Percentiles rank a stretch among this genome's conserved stretches.
Conservation (phyloP, 2,113 vertebrate species). For the Gavialis gangeticus region DNA sequence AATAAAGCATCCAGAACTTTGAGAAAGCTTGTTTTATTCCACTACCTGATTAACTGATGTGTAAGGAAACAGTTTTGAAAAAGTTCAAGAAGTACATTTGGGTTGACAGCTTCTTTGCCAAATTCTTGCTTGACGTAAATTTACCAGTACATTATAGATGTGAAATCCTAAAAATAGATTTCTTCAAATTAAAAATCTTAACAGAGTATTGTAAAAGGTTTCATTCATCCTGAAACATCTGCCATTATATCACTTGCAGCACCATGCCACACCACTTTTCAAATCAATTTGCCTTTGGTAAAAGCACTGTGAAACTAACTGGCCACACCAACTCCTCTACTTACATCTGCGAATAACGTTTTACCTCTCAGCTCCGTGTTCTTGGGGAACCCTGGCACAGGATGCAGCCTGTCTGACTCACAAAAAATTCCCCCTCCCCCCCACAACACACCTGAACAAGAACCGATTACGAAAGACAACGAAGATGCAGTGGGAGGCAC, state of each 20-base stretch:
- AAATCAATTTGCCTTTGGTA: conserved; percentile 29
- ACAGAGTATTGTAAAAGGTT: not conserved
- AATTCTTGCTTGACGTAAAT: not conserved
- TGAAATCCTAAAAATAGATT: not conserved
- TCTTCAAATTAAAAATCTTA: not conserved
- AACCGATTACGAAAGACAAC: no score
- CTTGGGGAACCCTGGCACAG: no score
- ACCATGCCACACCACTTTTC: conserved; percentile 7
- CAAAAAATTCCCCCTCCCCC: no score
- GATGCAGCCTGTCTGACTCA: no score
- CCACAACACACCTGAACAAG: no score
- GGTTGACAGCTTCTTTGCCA: not conserved
- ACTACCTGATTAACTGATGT: accelerated
- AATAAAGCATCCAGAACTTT: accelerated
- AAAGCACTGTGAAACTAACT: conserved; percentile 44
- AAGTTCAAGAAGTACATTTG: not conserved
- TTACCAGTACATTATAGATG: not conserved
- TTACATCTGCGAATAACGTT: no score
- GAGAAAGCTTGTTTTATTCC: accelerated
- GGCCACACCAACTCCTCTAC: not conserved
- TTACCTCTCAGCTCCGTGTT: no score
- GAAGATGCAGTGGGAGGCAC: no score
- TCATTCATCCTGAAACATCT: not conserved
- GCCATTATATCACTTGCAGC: conserved; percentile 1
- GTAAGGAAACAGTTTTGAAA: not conserved